Evolutionary conservation across 1,140 invertebrate genomes (phyloP).

Genomic region (Phortica variegata): DNA sequence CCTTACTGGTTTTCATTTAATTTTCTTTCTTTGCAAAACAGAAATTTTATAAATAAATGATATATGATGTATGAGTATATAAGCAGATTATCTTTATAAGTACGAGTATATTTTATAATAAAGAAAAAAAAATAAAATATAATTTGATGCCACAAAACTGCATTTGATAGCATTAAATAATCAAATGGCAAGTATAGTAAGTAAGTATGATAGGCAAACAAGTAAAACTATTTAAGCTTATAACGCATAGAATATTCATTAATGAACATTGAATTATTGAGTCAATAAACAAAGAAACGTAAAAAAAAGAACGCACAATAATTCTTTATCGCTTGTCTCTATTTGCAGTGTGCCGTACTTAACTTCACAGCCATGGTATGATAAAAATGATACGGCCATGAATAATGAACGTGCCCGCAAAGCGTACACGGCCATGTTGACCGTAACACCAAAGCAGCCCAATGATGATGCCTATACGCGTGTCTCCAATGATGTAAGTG

Average conservation of each 20-base stretch:
- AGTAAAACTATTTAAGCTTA: too few relatives aligned
- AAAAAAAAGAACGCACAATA: too few relatives aligned
- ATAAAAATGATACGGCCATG: slow-evolving; percentile 74
- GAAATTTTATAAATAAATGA: too few relatives aligned
- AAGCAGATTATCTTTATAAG: too few relatives aligned
- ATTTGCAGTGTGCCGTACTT: slow-evolving; percentile 44
- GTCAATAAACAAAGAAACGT: too few relatives aligned
- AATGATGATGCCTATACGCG: slow-evolving; percentile 75
- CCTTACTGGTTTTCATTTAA: too few relatives aligned
- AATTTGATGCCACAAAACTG: background rate
- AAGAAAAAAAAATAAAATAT: too few relatives aligned
- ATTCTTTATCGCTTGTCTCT: slow-evolving; percentile 1
- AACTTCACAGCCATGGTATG: slow-evolving; percentile 75
- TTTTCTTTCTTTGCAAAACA: too few relatives aligned
- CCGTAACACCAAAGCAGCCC: slow-evolving; percentile 81
- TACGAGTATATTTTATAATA: too few relatives aligned
- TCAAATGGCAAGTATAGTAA: slow-evolving; percentile 1
- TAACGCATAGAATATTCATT: too few relatives aligned
- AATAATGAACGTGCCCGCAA: slow-evolving; percentile 81
- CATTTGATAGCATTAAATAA: background rate
- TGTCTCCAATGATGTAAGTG: slow-evolving; percentile 71
- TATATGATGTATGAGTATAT: too few relatives aligned
- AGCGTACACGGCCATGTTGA: slow-evolving; percentile 88
- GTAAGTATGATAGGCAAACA: background rate
- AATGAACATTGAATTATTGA: too few relatives aligned